These are phyloP conservation scores for Psilanteris sp. DNA, from an alignment of 1,140 invertebrate genomes.

Conservation along the genomic window DNA sequence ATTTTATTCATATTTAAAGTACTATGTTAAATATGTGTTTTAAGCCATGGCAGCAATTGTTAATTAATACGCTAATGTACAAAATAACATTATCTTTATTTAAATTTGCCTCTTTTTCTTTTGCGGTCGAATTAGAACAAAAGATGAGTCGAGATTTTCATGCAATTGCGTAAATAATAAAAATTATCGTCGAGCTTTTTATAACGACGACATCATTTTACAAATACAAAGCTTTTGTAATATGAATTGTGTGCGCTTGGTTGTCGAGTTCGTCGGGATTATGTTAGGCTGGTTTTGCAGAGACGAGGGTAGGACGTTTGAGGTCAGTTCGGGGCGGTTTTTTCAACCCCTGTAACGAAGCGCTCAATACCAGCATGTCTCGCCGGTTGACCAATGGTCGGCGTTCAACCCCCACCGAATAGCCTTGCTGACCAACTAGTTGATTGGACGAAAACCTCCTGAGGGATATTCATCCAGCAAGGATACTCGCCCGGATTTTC, in stretches of 20 bases:
- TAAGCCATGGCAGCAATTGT: not conserved
- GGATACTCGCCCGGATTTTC: slow-evolving; percentile 72
- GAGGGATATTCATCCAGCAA: slow-evolving; percentile 75
- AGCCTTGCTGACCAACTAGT: slow-evolving; percentile 78
- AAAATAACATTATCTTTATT: not conserved
- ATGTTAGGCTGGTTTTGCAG: slow-evolving; percentile 75
- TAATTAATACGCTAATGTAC: not conserved
- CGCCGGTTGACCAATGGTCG: slow-evolving; percentile 78
- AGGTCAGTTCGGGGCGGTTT: slow-evolving; percentile 80
- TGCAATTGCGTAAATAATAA: slow-evolving; percentile 36
- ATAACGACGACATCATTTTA: slow-evolving; percentile 37
- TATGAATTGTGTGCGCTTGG: slow-evolving; percentile 44
- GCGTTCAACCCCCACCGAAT: slow-evolving; percentile 66
- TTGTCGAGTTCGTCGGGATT: slow-evolving; percentile 54
- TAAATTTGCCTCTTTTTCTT: not conserved
- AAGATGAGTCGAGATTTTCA: slow-evolving; percentile 1
- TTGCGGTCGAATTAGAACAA: not conserved
- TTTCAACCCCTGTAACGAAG: slow-evolving; percentile 76
- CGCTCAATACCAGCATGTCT: slow-evolving; percentile 78
- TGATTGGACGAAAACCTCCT: slow-evolving; percentile 76
- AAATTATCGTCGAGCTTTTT: slow-evolving; percentile 16
- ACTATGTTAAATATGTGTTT: no score
- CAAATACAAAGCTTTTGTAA: slow-evolving; percentile 48
- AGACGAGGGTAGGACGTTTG: slow-evolving; percentile 80
- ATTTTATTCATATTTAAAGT: no score